Base-by-base conservation (phyloP, 2,888 invertebrate genomes). In the Netelia inedita region DNA sequence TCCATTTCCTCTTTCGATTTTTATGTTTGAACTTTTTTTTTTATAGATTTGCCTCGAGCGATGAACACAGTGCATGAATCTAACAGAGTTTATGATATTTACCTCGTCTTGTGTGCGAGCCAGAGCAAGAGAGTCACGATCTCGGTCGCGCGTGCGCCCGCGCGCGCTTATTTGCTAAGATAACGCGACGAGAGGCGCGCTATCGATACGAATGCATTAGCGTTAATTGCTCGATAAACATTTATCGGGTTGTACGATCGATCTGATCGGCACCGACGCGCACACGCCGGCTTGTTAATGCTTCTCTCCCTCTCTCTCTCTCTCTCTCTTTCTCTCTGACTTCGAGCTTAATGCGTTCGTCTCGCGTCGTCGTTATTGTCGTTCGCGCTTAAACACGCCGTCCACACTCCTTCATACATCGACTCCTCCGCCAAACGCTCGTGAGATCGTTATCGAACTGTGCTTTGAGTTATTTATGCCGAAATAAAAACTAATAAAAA, bases 221-320 rank as follows among this genome's bases (percentile, higher is more conserved):
- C 85, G 85, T 85, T 82, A 85, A 85, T 85, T 85, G 85, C 85
- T 72, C 79, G 85, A 85, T 85, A 85, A 85, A 82, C 82, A 75
- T 85, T 85, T 85, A 85, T 85, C 85, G 75, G 28, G 46, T 41
- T 63, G 66, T 66, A 75, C 79, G 85, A 85, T 85, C 85, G 82
- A 82, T 79, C 75, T 82, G 82, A 85, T 82, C 82, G 53, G 66
- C 61, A 82, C 28, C 82, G 75, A 72, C 71, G 66, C 79, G 75
- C 75, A 63, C 66, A 61, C 66, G 83, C 66, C 83, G 61, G 41
- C 78, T 65, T 63, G 73, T 78, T 74, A 78, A 82, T 74, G 53
- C 76, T 43, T 65, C 73, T 53, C 61, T 16, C 55, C 66, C 19
- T 28, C 61, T 61, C 14, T n/a, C 53, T 53, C 50, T 50, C 50